Evolutionary conservation across 2,113 vertebrate species (phyloP).

Genomic region (Todiramphus saurophagus): DNA sequence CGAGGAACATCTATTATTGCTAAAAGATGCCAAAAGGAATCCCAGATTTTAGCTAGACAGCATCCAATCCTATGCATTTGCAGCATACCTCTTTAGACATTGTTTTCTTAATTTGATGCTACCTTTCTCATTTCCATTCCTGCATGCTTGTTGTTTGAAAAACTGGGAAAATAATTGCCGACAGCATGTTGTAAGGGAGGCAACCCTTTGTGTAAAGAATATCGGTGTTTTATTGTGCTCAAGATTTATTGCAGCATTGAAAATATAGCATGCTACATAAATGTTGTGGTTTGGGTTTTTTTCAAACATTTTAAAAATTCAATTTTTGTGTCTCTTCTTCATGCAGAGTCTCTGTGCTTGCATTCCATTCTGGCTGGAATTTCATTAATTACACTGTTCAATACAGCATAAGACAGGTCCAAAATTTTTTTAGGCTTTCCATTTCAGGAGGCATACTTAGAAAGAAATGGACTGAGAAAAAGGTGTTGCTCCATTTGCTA

Average conservation of each 20-base stretch:
- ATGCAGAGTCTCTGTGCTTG: background rate
- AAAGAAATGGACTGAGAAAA: background rate
- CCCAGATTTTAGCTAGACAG: background rate
- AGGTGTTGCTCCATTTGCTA: background rate
- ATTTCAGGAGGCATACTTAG: background rate
- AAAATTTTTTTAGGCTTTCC: background rate
- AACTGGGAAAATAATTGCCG: background rate
- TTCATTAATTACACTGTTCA: background rate
- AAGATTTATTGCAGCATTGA: background rate
- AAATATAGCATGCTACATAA: background rate
- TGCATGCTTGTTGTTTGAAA: background rate
- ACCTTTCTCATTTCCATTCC: background rate
- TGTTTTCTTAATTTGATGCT: background rate
- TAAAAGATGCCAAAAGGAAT: background rate
- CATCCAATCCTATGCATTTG: background rate
- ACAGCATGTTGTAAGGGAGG: background rate
- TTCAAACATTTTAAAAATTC: background rate
- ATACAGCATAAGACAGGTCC: background rate
- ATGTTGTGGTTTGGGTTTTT: background rate
- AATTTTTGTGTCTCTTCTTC: background rate
- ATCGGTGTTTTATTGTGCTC: background rate
- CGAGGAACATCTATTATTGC: background rate
- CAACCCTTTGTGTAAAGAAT: background rate
- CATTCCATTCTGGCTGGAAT: background rate
- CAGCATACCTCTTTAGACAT: background rate